Evolutionary conservation across 2,797 vertebrate genomes (phyloP).

Genomic region (Helicolenus hilgendorfi): DNA sequence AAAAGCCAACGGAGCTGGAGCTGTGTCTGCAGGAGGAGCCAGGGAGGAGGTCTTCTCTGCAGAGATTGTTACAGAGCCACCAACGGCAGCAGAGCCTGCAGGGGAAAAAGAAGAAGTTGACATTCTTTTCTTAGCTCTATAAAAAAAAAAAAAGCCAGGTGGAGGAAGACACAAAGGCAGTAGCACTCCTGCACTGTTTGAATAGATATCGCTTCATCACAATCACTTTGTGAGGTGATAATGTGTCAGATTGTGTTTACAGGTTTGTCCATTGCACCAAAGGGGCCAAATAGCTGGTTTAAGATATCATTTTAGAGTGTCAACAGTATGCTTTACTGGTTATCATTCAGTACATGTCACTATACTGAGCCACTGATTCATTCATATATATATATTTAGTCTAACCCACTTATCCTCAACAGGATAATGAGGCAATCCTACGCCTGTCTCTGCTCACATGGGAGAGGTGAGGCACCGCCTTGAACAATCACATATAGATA

Average conservation of each 20-base stretch:
- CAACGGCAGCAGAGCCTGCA: neutral
- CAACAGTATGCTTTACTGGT: neutral
- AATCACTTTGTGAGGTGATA: neutral
- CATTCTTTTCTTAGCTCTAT: neutral
- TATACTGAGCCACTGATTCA: neutral
- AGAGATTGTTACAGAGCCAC: neutral
- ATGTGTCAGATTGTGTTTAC: neutral
- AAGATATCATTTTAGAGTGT: neutral
- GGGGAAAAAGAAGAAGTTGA: neutral
- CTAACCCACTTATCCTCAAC: neutral
- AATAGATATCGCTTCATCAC: neutral
- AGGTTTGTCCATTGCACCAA: neutral
- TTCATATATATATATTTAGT: neutral
- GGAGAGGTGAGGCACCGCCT: neutral
- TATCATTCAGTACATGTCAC: neutral
- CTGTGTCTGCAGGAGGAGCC: neutral
- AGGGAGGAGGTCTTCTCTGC: neutral
- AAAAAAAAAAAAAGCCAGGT: neutral
- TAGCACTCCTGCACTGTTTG: neutral
- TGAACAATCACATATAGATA: neutral
- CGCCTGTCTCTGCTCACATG: neutral
- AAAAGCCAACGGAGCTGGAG: neutral
- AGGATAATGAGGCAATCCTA: neutral
- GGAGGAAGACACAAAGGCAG: neutral
- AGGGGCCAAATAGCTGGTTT: neutral